Base-by-base conservation (phyloP, 2,888 invertebrate genomes). In the Germaria angustata region DNA sequence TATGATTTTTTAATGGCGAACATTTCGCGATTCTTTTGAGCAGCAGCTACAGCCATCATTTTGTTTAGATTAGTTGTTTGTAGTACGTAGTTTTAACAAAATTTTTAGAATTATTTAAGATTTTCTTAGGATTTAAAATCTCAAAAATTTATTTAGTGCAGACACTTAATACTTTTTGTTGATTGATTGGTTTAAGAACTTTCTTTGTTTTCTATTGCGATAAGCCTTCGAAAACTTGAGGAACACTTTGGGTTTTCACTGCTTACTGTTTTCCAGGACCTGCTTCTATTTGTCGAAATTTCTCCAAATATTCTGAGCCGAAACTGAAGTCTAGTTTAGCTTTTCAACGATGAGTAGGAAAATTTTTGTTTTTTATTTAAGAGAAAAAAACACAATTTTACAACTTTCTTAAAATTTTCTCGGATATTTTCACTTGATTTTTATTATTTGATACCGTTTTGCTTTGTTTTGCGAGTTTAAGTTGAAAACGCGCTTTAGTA, bases 1-100 rank as follows among this genome's bases (percentile, higher is more conserved):
- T 98, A 98, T 86, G 97, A 97, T 92, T 98, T 98, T 93, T 97
- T 97, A 93, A 97, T 97, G 92, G 97, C 97, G 94, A 97, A 97
- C 95, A 97, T 96, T 92, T 97, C 97, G 92, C 97, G 95, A 93
- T 96, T 97, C 93, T 97, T 97, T 93, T 97, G 96, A 86, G 96
- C 96, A 91, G 96, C 96, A 91, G 96, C 96, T 90, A 96, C 96
- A 92, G 96, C 96, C 95, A 96, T 96, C 93, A 93, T 94, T 89
- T 92, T 93, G 87, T 88, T n/a, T n/a, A n/a, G n/a, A n/a, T n/a
- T n/a, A n/a, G n/a, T n/a, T n/a, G n/a, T 53, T 80, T 76, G 61
- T 72, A 78, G 73, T 69, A 79, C 77, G 80, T 82, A 82, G 78
- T 69, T 84, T 85, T 46, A 55, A 55, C 24, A 59, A 65, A 59